Percentiles rank a stretch among this genome's conserved stretches.
phyloP scores from a whole-genome alignment of 2,113 vertebrate species.

The Triplophysa dalaica region DNA sequence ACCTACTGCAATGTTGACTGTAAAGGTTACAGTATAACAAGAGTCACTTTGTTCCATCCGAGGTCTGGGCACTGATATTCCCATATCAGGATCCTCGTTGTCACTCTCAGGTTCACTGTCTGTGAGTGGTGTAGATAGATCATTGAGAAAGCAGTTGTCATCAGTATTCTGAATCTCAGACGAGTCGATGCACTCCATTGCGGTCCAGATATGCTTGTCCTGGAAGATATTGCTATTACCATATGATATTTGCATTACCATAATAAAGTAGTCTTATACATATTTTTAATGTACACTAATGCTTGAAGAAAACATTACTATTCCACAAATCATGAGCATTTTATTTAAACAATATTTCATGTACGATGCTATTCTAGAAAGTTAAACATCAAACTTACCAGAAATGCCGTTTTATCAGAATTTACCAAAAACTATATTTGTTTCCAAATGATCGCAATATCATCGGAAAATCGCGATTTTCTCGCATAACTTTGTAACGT shows the following conservation, averaged over 20 bases:
- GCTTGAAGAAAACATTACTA: too few relatives aligned
- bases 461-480: not conserved
- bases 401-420: not conserved
- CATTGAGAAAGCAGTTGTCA: not conserved
- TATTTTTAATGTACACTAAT: too few relatives aligned
- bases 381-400: not conserved
- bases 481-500: constrained; percentile 5
- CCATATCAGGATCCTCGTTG: not conserved
- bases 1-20: constrained; percentile 71
- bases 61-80: constrained; percentile 24
- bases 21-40: constrained; percentile 69
- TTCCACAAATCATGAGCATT: too few relatives aligned
- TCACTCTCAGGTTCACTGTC: not conserved
- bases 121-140: not conserved
- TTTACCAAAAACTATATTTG: not conserved
- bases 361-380: not conserved
- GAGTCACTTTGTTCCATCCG: constrained; percentile 33
- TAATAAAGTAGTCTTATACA: too few relatives aligned
- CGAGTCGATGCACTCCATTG: constrained; percentile 30
- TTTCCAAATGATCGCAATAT: too few relatives aligned
- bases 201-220: not conserved
- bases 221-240: not conserved
- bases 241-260: too few relatives aligned
- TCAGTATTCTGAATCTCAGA: constrained; percentile 11
- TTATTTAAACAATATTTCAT: not conserved